Evolutionary conservation across 2,113 vertebrate genomes (phyloP).

Genomic region (Heterocephalus glaber): DNA sequence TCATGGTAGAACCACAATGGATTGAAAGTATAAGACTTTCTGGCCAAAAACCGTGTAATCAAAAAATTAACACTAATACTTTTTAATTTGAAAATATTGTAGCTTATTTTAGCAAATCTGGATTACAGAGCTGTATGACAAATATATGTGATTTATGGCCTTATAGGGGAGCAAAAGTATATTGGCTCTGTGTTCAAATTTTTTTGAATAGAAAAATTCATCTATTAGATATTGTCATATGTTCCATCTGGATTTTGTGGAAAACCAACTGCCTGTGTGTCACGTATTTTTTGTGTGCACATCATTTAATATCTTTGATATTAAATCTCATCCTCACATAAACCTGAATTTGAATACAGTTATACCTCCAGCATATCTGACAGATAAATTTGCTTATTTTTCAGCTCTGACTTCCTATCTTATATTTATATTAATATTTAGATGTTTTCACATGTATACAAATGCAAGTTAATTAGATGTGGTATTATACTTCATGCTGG

Average conservation of each 20-base stretch:
- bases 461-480: neutral
- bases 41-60: neutral
- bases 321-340: neutral
- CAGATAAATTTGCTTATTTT: neutral
- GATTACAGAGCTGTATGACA: conserved; percentile 33
- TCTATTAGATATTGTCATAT: neutral
- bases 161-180: neutral
- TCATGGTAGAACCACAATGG: neutral
- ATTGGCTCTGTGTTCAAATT: neutral
- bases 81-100: conserved; percentile 1
- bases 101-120: conserved; percentile 39
- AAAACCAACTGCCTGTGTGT: neutral
- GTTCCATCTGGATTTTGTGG: neutral
- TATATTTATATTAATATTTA: neutral
- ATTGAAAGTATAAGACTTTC: neutral
- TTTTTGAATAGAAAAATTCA: neutral
- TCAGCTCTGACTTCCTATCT: neutral
- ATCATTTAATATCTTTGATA: neutral
- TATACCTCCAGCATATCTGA: neutral
- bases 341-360: neutral
- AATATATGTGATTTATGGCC: neutral
- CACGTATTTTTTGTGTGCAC: neutral
- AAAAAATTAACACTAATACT: neutral
- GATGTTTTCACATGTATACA: neutral
- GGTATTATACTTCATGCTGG: neutral